Percentiles rank a stretch among this genome's conserved stretches.
phyloP scores from a whole-genome alignment of 2,888 invertebrate genomes.

The Conops quadrifasciatus region DNA sequence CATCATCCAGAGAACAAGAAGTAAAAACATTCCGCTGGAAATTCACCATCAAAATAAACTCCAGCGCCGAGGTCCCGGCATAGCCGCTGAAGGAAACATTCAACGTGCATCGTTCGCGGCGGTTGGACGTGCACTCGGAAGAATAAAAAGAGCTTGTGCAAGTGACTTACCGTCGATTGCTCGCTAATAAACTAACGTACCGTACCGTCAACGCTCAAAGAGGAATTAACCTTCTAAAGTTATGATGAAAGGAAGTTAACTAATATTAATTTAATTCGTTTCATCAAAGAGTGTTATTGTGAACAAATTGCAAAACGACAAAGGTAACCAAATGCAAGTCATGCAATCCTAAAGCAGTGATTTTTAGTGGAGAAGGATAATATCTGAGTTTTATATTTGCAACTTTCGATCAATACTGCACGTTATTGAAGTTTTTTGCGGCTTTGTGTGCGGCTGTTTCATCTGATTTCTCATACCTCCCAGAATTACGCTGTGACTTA shows the following conservation, averaged over 20 bases:
- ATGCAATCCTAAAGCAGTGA: too few species aligned
- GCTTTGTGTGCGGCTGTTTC: too few species aligned
- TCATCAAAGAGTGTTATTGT: neutral
- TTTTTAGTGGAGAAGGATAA: too few species aligned
- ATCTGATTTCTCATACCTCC: too few species aligned
- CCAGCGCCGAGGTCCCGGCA: neutral
- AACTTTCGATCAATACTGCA: too few species aligned
- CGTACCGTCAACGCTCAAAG: too few species aligned
- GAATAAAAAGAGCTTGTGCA: neutral
- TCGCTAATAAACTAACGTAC: neutral
- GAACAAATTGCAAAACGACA: neutral
- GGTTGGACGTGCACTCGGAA: constrained; percentile 32
- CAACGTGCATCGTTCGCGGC: constrained; percentile 26
- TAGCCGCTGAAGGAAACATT: constrained; percentile 22
- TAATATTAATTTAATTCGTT: too few species aligned
- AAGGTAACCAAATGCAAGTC: neutral
- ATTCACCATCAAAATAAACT: constrained; percentile 33
- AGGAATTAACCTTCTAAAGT: too few species aligned
- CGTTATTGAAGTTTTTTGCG: too few species aligned
- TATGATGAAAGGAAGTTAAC: too few species aligned
- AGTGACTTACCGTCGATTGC: neutral
- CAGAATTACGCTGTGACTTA: too few species aligned
- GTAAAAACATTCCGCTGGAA: constrained; percentile 7
- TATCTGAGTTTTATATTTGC: too few species aligned
- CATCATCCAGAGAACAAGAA: neutral